A percentile compares a stretch with the other conserved stretches of the same genome.
These are phyloP conservation scores for Distichodus sexfasciatus DNA, from an alignment of 2,797 vertebrate genomes.

Conservation along the genomic window DNA sequence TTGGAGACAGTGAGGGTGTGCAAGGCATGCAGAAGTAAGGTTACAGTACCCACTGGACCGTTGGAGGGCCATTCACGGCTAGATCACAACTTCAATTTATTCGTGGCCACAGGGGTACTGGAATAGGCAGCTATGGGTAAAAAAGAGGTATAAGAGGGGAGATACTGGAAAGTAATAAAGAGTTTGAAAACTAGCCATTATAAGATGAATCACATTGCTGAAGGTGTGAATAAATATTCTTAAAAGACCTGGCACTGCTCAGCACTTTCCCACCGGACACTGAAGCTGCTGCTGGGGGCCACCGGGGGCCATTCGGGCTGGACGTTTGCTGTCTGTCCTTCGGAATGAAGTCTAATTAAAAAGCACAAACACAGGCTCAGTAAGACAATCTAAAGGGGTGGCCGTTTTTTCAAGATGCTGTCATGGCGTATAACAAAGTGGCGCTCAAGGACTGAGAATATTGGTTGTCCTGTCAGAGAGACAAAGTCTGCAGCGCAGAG, in stretches of 20 bases:
- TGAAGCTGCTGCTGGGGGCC: constrained; percentile 22
- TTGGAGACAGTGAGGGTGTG: constrained; percentile 8
- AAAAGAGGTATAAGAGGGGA: constrained; percentile 22
- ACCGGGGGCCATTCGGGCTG: constrained; percentile 2
- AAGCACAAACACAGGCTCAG: constrained; percentile 15
- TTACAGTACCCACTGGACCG: constrained; percentile 9
- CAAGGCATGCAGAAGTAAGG: constrained; percentile 28
- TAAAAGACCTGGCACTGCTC: not conserved
- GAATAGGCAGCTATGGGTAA: constrained; percentile 18
- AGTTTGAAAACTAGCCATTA: constrained; percentile 28
- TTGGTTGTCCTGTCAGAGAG: not conserved
- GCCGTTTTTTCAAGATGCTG: not conserved
- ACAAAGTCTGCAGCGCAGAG: not conserved
- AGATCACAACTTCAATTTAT: constrained; percentile 36
- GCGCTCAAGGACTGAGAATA: constrained; percentile 4
- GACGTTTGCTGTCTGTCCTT: constrained; percentile 9
- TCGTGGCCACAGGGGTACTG: constrained; percentile 18
- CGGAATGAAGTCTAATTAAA: constrained; percentile 37
- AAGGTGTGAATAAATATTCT: constrained; percentile 29
- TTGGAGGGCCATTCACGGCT: constrained; percentile 23
- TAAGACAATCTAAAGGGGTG: constrained; percentile 13
- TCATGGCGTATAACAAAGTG: constrained; percentile 24
- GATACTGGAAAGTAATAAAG: constrained; percentile 38
- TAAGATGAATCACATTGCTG: constrained; percentile 36
- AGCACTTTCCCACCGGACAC: not conserved